These are phyloP conservation scores for Holcopasites calliopsidis DNA, from an alignment of 1,140 invertebrate genomes.

Conservation along the genomic window DNA sequence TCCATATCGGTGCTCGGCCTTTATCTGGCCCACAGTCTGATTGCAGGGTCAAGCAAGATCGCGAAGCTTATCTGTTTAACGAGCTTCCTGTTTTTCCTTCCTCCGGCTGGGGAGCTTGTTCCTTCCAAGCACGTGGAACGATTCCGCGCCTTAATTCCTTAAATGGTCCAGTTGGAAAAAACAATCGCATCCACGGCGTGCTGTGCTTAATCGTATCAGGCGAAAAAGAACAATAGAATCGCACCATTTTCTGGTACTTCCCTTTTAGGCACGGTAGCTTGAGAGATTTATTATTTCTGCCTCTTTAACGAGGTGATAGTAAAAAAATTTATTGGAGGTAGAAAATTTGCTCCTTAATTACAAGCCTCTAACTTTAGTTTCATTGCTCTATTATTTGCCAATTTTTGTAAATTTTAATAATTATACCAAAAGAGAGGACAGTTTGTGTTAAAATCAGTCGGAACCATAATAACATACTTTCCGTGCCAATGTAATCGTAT, in stretches of 20 bases:
- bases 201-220: conserved; percentile 24
- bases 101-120: background rate
- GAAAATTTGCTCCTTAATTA: no score
- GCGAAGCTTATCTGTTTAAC: conserved; percentile 34
- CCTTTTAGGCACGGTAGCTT: no score
- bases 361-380: no score
- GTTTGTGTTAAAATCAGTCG: background rate
- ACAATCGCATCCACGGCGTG: background rate
- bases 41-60: conserved; percentile 27
- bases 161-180: conserved; percentile 18
- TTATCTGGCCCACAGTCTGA: conserved; percentile 41
- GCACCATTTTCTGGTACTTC: background rate
- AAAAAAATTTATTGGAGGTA: no score
- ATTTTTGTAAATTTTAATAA: background rate
- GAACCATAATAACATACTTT: background rate
- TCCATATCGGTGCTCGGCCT: conserved; percentile 1
- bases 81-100: conserved; percentile 29
- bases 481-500: background rate
- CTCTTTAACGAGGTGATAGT: no score
- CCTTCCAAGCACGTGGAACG: conserved; percentile 16
- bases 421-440: background rate
- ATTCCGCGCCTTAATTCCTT: conserved; percentile 29
- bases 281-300: no score
- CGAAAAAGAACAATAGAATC: background rate
- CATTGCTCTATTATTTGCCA: no score